Evolutionary conservation across 1,140 invertebrate genomes (phyloP).

Genomic region (Conopomorpha cramerella): DNA sequence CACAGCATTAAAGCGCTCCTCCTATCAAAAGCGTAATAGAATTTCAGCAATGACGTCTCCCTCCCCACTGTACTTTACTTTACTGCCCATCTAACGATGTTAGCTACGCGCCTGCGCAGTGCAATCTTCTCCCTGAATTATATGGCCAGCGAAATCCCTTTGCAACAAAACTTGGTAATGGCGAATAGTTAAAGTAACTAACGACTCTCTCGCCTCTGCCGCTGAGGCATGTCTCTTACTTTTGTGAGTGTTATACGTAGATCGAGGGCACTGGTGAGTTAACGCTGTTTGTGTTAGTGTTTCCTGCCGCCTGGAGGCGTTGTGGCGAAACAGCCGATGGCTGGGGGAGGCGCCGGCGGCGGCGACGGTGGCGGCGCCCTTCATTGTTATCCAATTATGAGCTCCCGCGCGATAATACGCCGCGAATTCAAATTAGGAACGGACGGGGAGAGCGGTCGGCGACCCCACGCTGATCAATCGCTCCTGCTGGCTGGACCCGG

Average conservation of each 20-base stretch:
- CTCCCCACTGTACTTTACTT: slow-evolving; percentile 21
- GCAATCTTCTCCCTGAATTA: slow-evolving; percentile 12
- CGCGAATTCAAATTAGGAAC: slow-evolving; percentile 50
- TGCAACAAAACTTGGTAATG: slow-evolving; percentile 10
- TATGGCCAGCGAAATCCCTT: slow-evolving; percentile 18
- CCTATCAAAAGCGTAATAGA: slow-evolving; percentile 55
- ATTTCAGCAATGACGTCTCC: slow-evolving; percentile 34
- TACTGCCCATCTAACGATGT: slow-evolving; percentile 49
- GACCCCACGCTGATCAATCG: slow-evolving; percentile 38
- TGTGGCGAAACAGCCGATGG: slow-evolving; percentile 14
- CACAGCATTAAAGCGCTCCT: slow-evolving; percentile 36
- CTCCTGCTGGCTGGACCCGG: too few relatives aligned
- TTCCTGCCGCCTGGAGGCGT: too few relatives aligned
- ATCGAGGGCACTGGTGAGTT: too few relatives aligned
- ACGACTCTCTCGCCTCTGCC: slow-evolving; percentile 6
- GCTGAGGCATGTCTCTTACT: too few relatives aligned
- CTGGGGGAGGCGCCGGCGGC: slow-evolving; percentile 29
- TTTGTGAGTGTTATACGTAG: too few relatives aligned
- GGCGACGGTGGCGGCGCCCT: too few relatives aligned
- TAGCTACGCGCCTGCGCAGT: slow-evolving; percentile 35
- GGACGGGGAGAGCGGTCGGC: slow-evolving; percentile 35
- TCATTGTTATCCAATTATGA: slow-evolving; percentile 53
- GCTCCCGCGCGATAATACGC: slow-evolving; percentile 44
- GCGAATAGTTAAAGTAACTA: not conserved
- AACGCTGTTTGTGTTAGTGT: too few relatives aligned